Conservation (phyloP, 2,113 vertebrate genomes). For the Forbesichthys agassizii region DNA sequence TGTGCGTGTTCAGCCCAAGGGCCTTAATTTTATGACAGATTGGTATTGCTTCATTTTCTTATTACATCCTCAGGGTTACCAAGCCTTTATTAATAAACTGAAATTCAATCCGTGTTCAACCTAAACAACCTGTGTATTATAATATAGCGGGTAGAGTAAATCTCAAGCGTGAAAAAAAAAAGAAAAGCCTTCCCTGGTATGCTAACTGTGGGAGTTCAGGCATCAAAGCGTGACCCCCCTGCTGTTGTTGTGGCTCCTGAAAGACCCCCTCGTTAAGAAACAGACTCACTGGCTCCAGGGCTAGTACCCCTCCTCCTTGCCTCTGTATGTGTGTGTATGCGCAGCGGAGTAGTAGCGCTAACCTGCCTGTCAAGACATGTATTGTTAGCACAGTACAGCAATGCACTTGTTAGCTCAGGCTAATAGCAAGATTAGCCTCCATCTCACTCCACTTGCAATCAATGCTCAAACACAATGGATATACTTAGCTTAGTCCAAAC, state of each 20-base stretch:
- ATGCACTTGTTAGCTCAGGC: constrained; percentile 56
- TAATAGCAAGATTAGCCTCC: constrained; percentile 59
- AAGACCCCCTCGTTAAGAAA: constrained; percentile 59
- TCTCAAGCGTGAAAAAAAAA: constrained; percentile 34
- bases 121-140: too few relatives aligned
- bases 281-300: constrained; percentile 76
- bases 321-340: constrained; percentile 13
- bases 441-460: constrained; percentile 42
- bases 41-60: constrained; percentile 20
- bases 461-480: constrained; percentile 40
- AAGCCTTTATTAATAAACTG: too few relatives aligned
- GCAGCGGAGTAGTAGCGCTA: constrained; percentile 23
- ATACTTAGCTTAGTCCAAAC: constrained; percentile 32
- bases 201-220: constrained; percentile 36
- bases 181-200: constrained; percentile 22
- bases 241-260: constrained; percentile 68
- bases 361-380: constrained; percentile 69
- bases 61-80: too few relatives aligned
- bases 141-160: too few relatives aligned
- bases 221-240: constrained; percentile 15
- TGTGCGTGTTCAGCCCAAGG: constrained; percentile 16
- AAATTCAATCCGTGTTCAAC: too few relatives aligned
- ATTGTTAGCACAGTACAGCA: constrained; percentile 55
- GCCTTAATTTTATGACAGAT: constrained; percentile 20
- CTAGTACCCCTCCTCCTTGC: constrained; percentile 60